Percentiles rank a stretch among this genome's conserved stretches.
These are phyloP conservation scores for Disparrhopalites patrizii DNA, from an alignment of 2,888 invertebrate genomes.

Conservation along the genomic window DNA sequence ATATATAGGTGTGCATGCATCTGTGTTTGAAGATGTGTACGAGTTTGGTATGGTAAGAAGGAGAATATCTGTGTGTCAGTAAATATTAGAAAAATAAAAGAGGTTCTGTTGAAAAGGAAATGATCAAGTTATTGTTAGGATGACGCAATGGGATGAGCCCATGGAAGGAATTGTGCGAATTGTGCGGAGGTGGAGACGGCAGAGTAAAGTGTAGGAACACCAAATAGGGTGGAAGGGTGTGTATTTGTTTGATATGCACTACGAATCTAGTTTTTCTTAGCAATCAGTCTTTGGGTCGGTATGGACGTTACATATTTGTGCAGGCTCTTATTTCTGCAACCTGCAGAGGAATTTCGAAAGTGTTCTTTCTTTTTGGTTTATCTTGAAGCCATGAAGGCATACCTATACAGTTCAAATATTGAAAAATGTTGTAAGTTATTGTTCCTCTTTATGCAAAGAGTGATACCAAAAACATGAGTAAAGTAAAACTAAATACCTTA, in stretches of 20 bases:
- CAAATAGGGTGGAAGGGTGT: conserved; percentile 45
- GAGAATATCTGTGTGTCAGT: background rate
- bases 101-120: background rate
- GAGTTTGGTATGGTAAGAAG: background rate
- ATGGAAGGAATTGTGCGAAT: background rate
- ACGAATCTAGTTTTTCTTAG: conserved; percentile 4
- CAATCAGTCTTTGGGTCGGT: background rate
- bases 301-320: no score
- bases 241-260: conserved; percentile 15
- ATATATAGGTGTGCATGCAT: no score
- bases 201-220: conserved; percentile 39
- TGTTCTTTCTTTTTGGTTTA: no score
- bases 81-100: background rate
- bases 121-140: conserved; percentile 1
- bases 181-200: conserved; percentile 42
- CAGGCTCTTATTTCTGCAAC: no score
- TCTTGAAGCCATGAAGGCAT: no score
- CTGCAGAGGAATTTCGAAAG: no score
- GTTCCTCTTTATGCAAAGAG: no score
- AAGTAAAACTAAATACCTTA: no score
- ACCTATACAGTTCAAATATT: no score
- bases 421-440: no score
- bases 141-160: conserved; percentile 12
- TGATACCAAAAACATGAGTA: no score
- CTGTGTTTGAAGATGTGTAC: no score